These are phyloP conservation scores for Nothoprocta pentlandii DNA, from an alignment of 2,113 vertebrate species.

Conservation along the genomic window DNA sequence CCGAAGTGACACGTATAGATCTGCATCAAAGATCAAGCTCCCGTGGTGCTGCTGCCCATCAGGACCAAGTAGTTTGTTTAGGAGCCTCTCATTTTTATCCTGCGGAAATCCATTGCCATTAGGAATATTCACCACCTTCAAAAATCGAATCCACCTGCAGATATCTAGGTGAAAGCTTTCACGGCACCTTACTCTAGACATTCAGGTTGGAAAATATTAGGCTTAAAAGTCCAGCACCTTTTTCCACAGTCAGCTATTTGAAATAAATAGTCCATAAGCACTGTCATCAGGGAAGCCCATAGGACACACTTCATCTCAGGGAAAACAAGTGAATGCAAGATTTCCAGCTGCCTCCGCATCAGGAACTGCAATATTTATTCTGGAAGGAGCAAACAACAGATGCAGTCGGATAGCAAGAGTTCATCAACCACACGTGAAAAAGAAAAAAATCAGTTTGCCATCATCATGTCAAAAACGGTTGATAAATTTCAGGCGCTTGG, in stretches of 20 bases:
- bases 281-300: slow-evolving; percentile 36
- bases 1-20: not conserved
- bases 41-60: not conserved
- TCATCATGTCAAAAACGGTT: slow-evolving; percentile 39
- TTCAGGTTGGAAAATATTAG: not conserved
- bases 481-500: not conserved
- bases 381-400: slow-evolving; percentile 70
- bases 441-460: slow-evolving; percentile 53
- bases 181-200: not conserved
- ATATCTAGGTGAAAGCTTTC: not conserved
- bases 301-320: slow-evolving; percentile 32
- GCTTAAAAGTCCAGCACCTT: not conserved
- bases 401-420: slow-evolving; percentile 55
- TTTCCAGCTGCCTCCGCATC: slow-evolving; percentile 75
- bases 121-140: not conserved
- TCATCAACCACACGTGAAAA: slow-evolving; percentile 55
- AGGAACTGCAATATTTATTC: slow-evolving; percentile 71
- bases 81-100: not conserved
- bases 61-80: not conserved
- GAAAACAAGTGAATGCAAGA: slow-evolving; percentile 43
- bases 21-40: not conserved
- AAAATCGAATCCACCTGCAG: not conserved
- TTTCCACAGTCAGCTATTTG: slow-evolving; percentile 1
- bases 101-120: not conserved
- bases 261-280: not conserved